These are phyloP conservation scores for Dolichopus griseipennis DNA, from an alignment of 2,888 invertebrate genomes.

Conservation along the genomic window DNA sequence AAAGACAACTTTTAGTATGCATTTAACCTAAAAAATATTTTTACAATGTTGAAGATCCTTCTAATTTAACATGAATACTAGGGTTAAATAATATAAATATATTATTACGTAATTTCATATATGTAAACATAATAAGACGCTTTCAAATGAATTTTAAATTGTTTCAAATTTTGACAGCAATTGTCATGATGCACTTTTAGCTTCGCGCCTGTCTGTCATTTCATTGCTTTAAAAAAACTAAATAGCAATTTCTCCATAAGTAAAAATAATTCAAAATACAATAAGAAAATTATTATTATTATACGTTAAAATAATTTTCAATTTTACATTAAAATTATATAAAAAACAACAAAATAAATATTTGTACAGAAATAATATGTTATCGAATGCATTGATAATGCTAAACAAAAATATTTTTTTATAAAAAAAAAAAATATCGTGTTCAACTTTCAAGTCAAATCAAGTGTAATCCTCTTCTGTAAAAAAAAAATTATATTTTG, in stretches of 20 bases:
- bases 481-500: neutral
- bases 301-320: neutral
- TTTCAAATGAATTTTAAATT: no score
- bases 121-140: no score
- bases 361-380: neutral
- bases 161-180: neutral
- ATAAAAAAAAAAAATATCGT: neutral
- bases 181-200: neutral
- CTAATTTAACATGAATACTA: no score
- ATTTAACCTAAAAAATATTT: no score
- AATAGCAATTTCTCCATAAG: neutral
- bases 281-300: neutral
- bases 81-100: no score
- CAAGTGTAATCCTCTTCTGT: neutral
- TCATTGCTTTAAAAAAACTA: neutral
- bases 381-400: neutral
- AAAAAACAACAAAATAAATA: neutral
- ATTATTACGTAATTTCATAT: no score
- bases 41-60: no score
- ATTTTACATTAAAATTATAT: neutral
- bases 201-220: slow-evolving; percentile 1
- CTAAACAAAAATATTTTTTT: neutral
- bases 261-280: neutral
- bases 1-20: no score
- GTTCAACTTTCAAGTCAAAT: neutral